Base-by-base conservation (phyloP, 2,888 invertebrate species). In the Pocota personata region DNA sequence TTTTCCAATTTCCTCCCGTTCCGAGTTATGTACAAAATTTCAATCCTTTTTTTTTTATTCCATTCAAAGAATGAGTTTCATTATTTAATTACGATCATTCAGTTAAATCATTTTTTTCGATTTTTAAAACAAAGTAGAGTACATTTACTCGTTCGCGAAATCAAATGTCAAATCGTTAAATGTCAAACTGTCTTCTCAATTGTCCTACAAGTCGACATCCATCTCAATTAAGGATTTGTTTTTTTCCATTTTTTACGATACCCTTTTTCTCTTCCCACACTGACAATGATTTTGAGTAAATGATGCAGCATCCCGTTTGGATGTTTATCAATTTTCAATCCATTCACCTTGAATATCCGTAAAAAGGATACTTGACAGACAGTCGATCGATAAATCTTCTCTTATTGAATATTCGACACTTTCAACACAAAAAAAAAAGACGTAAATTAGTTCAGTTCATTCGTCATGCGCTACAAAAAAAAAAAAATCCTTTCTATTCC, bases 11-110 rank as follows among this genome's bases (percentile, higher is more conserved):
- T 27, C 24, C 46, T 24, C n/a, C 24, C n/a, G 0, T 27, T 6
- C 1, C n/a, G 10, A 57, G n/a, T 27, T n/a, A 6, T 12, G 27
- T 50, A 24, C 12, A 35, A 50, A 10, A 7, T 5, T 10, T 7
- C 14, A 80, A 50, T 40, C 58, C 66, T 80, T 80, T 67, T 35
- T 60, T 50, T 80, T 80, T 67, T 35, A 67, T 50, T 35, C 32
- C 46, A 52, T 64, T 66, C 55, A 55, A 48, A 21, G 16, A 55
- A 62, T 46, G 19, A 16, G n/a, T 24, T 55, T 46, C 60, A 58
- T 27, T 75, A 58, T 66, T 66, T 66, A 52, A 46, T 58, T 76
- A 57, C 8, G 16, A 60, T 19, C 32, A 43, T 27, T 8, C n/a
- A 46, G 3, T 7, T 19, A 16, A 32, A 27, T 21, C 7, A n/a